These are phyloP conservation scores for Mola mola DNA, from an alignment of 2,113 vertebrate genomes.

Conservation along the genomic window DNA sequence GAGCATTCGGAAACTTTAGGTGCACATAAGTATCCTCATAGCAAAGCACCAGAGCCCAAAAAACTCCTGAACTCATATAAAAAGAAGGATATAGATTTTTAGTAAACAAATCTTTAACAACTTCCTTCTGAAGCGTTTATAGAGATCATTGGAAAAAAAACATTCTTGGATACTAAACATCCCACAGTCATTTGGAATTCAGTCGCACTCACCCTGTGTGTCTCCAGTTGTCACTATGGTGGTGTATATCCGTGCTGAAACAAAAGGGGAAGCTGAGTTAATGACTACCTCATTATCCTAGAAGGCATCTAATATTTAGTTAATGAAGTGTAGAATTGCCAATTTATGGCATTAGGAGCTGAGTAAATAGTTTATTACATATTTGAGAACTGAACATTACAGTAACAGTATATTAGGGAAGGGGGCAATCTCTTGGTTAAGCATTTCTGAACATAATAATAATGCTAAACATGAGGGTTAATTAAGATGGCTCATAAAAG, in stretches of 20 bases:
- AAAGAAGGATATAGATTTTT: not conserved
- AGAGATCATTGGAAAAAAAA: not conserved
- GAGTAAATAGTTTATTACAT: constrained; percentile 23
- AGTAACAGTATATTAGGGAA: constrained; percentile 11
- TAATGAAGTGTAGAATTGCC: constrained; percentile 37
- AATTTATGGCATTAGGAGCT: constrained; percentile 24
- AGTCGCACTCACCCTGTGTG: constrained; percentile 82
- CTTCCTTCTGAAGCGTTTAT: constrained; percentile 5
- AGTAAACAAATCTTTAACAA: constrained; percentile 7
- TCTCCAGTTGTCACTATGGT: constrained; percentile 91
- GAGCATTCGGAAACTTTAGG: too few species aligned
- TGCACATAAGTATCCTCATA: too few species aligned
- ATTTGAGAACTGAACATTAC: constrained; percentile 21
- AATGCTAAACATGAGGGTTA: not conserved
- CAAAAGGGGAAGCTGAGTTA: constrained; percentile 44
- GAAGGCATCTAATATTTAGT: constrained; percentile 38
- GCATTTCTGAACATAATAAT: not conserved
- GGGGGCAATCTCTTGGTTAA: not conserved
- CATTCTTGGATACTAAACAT: not conserved
- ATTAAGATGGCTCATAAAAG: not conserved
- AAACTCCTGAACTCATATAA: not conserved
- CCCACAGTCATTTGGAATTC: not conserved
- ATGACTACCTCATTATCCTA: constrained; percentile 43
- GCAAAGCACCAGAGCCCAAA: not conserved
- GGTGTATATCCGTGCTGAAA: constrained; percentile 92